A percentile compares a stretch with the other conserved stretches of the same genome.
Conservation (phyloP, 37 sponge, comb jelly and placozoan genomes). For the Geodia barretti region DNA sequence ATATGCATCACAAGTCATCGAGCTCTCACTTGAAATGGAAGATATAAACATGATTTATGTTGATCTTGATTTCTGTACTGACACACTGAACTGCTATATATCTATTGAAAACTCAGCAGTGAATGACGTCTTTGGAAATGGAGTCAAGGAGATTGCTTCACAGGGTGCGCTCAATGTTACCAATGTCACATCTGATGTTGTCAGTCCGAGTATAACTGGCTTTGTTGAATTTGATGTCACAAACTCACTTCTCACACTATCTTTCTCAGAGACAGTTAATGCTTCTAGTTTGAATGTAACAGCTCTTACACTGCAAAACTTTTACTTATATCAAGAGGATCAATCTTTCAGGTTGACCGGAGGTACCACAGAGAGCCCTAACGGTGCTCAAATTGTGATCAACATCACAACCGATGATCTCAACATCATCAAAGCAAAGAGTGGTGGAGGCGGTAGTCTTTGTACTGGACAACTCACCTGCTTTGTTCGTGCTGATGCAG, state of each 20-base stretch:
- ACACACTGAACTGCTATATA: conserved; percentile 54
- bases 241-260: conserved; percentile 58
- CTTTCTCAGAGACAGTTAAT: conserved; percentile 84
- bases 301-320: conserved; percentile 58
- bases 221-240: conserved; percentile 62
- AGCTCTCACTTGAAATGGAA: conserved; percentile 37
- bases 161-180: conserved; percentile 40
- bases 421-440: conserved; percentile 74
- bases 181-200: conserved; percentile 40
- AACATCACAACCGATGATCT: conserved; percentile 67
- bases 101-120: conserved; percentile 14
- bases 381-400: conserved; percentile 53
- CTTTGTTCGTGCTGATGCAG: conserved; percentile 41
- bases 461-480: conserved; percentile 62
- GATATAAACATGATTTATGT: conserved; percentile 57
- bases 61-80: conserved; percentile 62
- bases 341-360: conserved; percentile 46
- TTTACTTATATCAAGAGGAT: not conserved
- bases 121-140: conserved; percentile 66
- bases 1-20: conserved; percentile 26
- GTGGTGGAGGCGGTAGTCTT: conserved; percentile 7
- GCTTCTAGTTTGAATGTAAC: conserved; percentile 48
- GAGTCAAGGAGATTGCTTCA: conserved; percentile 17
- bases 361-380: conserved; percentile 34
- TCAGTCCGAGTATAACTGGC: conserved; percentile 24